Base-by-base conservation (phyloP, 2,113 vertebrate species). In the Synodontis membranacea region DNA sequence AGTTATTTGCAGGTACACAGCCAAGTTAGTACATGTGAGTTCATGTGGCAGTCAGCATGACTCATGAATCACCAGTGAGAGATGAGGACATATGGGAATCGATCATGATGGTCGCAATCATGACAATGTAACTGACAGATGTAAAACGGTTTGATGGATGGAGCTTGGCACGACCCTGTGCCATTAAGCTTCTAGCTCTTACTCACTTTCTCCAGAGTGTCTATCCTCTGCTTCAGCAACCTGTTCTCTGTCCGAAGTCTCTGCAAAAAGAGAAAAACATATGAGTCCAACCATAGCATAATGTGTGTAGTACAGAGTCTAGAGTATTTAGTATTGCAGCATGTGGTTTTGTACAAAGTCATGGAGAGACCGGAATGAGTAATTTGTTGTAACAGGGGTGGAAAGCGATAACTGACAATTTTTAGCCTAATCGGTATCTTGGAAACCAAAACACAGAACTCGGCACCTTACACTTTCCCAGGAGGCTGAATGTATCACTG, bases 161-260 rank as follows among this genome's bases (percentile, higher is more conserved):
- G 46, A 83, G 75, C 21, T 50, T 2, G 12, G 48, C 37, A 80
- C 17, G 19, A 2, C 64, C 31, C 60, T 2, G 42, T 31, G n/a
- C 21, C 25, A 25, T 46, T 52, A 44, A 83, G 85, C 31, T 39
- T 50, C 11, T 60, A 78, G 60, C 60, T 80, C 44, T 82, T 90
- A 96, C 97, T 97, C 93, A 99, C 98, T 95, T 99, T 99, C 93
- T 99, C 98, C 92, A 99, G 92, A 11, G 98, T 99, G 95, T 99
- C 98, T 87, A 99, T 99, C 87, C 97, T 96, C 88, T 99, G 98
- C 91, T 99, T 99, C 92, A 99, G 92, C 74, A 99, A 96, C 44
- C 98, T 93, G 6, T 99, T 99, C 93, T 99, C 98, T 86, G 97
- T 99, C 39, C 98, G 96, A 89, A 99, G 94, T 92, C 97, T 97